phyloP scores from a whole-genome alignment of 2,797 vertebrate genomes.

The Morelia viridis region DNA sequence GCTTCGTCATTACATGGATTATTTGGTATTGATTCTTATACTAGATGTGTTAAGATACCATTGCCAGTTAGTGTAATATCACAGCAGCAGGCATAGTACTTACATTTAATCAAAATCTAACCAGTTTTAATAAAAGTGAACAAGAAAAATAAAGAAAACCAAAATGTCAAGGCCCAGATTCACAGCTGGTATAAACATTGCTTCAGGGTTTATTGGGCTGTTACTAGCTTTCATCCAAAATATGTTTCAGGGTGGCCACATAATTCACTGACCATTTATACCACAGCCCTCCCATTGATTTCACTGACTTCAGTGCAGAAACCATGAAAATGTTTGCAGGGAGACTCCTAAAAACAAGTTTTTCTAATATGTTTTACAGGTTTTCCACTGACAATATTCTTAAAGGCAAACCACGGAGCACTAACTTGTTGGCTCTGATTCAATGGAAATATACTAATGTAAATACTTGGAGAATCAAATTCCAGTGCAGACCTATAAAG shows the following conservation, averaged over 20 bases:
- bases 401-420: not conserved
- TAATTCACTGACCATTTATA: conserved; percentile 1
- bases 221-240: conserved; percentile 16
- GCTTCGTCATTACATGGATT: conserved; percentile 11
- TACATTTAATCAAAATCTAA: conserved; percentile 49
- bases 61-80: conserved; percentile 27
- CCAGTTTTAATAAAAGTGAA: conserved; percentile 43
- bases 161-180: conserved; percentile 48
- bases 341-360: not conserved
- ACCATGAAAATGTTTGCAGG: not conserved
- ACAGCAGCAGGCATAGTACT: conserved; percentile 43
- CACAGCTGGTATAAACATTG: conserved; percentile 11
- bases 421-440: not conserved
- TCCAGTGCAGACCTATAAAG: not conserved
- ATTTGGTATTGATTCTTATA: conserved; percentile 31
- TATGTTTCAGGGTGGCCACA: not conserved
- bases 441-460: not conserved
- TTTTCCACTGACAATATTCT: not conserved
- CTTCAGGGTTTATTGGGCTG: conserved; percentile 3
- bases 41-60: conserved; percentile 29
- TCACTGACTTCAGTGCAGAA: conserved; percentile 6
- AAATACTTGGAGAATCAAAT: not conserved
- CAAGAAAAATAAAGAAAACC: conserved; percentile 52
- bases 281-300: not conserved
- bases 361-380: conserved; percentile 6